These are phyloP conservation scores for Lipophrys pholis DNA, from an alignment of 2,113 vertebrate species.

Conservation along the genomic window DNA sequence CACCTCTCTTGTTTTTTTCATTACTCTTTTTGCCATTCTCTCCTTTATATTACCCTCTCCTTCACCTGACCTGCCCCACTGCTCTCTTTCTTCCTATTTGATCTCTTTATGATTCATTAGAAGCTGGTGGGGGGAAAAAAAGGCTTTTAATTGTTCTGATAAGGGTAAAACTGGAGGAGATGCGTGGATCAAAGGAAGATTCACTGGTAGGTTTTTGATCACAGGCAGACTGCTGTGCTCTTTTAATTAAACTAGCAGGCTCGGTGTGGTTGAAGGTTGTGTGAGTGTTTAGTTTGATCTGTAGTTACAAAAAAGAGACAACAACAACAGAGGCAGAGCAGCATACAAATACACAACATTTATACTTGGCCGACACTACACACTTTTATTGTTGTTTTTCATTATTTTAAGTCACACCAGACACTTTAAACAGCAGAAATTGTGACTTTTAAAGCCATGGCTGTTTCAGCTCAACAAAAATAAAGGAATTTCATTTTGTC, in stretches of 20 bases:
- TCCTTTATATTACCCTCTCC: constrained; percentile 14
- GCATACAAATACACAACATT: background rate
- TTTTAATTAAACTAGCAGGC: constrained; percentile 36
- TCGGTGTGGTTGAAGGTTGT: background rate
- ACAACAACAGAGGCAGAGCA: background rate
- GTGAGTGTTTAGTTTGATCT: constrained; percentile 6
- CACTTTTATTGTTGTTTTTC: background rate
- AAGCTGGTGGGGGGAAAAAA: constrained; percentile 28
- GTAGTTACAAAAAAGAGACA: constrained; percentile 13
- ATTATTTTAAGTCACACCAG: background rate
- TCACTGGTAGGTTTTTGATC: constrained; percentile 43
- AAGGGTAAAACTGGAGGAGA: constrained; percentile 38
- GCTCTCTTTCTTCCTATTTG: constrained; percentile 33
- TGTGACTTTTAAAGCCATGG: background rate
- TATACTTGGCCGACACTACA: background rate
- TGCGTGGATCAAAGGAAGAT: constrained; percentile 46
- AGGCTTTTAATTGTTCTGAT: constrained; percentile 55
- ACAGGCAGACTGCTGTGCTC: constrained; percentile 38
- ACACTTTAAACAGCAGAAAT: background rate
- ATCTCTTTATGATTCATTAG: constrained; percentile 55
- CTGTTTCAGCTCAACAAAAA: background rate
- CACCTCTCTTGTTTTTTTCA: constrained; percentile 33
- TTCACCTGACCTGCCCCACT: background rate
- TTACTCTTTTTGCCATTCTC: constrained; percentile 4
- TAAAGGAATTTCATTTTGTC: background rate